Base-by-base conservation (phyloP, 2,113 vertebrate genomes). In the Pavo muticus region DNA sequence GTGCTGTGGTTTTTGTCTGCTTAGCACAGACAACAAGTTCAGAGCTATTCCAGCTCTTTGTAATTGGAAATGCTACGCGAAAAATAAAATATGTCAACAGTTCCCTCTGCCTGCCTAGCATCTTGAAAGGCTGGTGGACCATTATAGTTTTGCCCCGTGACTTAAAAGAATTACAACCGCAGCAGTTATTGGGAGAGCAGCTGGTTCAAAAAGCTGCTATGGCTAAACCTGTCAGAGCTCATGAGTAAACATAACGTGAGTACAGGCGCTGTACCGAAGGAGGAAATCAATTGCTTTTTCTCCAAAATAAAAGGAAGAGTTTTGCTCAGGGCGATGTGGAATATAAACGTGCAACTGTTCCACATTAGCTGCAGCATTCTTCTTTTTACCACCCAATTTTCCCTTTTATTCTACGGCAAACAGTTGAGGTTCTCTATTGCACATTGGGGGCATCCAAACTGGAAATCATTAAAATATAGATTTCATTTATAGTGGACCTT, bases 391-490 rank as follows among this genome's bases (percentile, higher is more conserved):
- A 95, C 90, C 93, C 95, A 79, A 85, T 97, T 97, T 96, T 96
- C 95, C 79, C 94, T 97, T 91, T 93, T 67, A 72, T 96, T 97
- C 96, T 93, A 37, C 1, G 5, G 88, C n/a, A 69, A 97, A 84
- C 80, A 71, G 50, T 59, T 77, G 93, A 97, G 95, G 84, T 87
- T 96, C 91, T 84, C 72, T 78, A 40, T 74, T 69, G 86, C 54
- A 32, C 79, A 11, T 84, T 29, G 20, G 89, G 85, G 95, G 85
- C 86, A 97, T 96, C 93, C 60, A 11, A 97, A 97, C 97, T 97
- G 97, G 97, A 98, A 98, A 97, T 95, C 95, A 97, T 98, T 97
- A 97, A 95, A 97, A 93, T 84, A 75, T 91, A 95, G 87, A 97
- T 97, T 97, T 97, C 94, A 88, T 96, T 90, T 95, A 95, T 48